Percentiles rank a stretch among this genome's conserved stretches.
phyloP scores from a whole-genome alignment of 2,113 vertebrate species.

The Chelonoidis abingdonii region DNA sequence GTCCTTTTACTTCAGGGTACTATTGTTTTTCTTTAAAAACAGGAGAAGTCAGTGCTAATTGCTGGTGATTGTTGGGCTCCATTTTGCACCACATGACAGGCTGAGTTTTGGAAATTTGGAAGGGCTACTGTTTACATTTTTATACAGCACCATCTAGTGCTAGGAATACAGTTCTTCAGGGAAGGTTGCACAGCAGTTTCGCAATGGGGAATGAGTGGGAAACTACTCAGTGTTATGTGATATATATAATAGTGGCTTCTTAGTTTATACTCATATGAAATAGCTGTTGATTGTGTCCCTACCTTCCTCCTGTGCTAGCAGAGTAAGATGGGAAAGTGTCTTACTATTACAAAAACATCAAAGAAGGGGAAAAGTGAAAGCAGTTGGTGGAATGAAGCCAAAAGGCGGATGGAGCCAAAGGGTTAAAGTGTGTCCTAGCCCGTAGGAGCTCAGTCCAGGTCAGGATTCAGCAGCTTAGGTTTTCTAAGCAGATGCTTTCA shows the following conservation, averaged over 20 bases:
- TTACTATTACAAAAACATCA: not conserved
- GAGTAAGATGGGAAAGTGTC: not conserved
- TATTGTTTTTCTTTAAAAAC: accelerated
- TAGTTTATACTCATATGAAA: not conserved
- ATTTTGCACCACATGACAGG: not conserved
- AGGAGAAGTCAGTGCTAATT: not conserved
- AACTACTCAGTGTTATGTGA: not conserved
- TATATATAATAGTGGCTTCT: not conserved
- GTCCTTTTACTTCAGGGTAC: not conserved
- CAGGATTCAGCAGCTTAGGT: not conserved
- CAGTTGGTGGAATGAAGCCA: not conserved
- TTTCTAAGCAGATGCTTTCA: not conserved
- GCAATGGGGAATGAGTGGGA: not conserved
- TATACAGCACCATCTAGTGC: constrained; percentile 2
- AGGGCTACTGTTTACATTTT: not conserved
- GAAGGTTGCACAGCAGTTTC: not conserved
- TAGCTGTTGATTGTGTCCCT: not conserved
- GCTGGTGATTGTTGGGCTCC: not conserved
- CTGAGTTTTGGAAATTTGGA: not conserved
- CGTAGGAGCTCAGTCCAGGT: not conserved
- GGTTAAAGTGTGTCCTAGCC: not conserved
- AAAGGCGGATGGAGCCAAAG: not conserved
- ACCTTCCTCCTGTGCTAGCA: not conserved
- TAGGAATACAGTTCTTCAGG: not conserved
- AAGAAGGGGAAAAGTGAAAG: not conserved